Evolutionary conservation across 30 jellyfish, hydroid and myxozoan species (phyloP).

Genomic region (Aurelia aurita): DNA sequence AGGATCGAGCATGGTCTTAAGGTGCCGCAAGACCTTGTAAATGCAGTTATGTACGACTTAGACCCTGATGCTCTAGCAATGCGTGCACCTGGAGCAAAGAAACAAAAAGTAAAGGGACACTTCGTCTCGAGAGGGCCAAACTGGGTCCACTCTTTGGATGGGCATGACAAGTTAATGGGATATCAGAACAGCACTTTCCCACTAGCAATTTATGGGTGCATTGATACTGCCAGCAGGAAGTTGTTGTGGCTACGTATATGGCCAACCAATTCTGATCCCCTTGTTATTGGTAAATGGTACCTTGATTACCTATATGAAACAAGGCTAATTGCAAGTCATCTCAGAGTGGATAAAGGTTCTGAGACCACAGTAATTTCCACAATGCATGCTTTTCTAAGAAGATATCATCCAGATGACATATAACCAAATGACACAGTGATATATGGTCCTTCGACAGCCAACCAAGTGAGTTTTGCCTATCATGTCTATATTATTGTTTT

Average conservation of each 20-base stretch:
- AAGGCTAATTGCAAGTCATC: too few relatives aligned
- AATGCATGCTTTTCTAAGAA: constrained; percentile 18
- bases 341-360: constrained; percentile 28
- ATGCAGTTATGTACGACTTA: constrained; percentile 29
- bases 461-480: too few relatives aligned
- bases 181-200: constrained; percentile 48
- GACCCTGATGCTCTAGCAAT: not conserved
- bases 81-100: not conserved
- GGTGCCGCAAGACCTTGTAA: constrained; percentile 27
- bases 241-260: constrained; percentile 36
- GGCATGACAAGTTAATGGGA: constrained; percentile 56
- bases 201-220: constrained; percentile 45
- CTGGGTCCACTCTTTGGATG: constrained; percentile 59
- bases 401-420: constrained; percentile 14
- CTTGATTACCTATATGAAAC: constrained; percentile 13
- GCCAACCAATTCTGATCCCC: constrained; percentile 47
- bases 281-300: constrained; percentile 31
- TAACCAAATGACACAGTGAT: constrained; percentile 36
- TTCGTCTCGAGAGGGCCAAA: constrained; percentile 14
- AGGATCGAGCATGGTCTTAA: constrained; percentile 15
- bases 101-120: not conserved
- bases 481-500: too few relatives aligned
- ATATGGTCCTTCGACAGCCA: too few relatives aligned
- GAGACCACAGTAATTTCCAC: constrained; percentile 5
- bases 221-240: constrained; percentile 50